Evolutionary conservation across 1,140 invertebrate species (phyloP).

Genomic region (Physella acuta): DNA sequence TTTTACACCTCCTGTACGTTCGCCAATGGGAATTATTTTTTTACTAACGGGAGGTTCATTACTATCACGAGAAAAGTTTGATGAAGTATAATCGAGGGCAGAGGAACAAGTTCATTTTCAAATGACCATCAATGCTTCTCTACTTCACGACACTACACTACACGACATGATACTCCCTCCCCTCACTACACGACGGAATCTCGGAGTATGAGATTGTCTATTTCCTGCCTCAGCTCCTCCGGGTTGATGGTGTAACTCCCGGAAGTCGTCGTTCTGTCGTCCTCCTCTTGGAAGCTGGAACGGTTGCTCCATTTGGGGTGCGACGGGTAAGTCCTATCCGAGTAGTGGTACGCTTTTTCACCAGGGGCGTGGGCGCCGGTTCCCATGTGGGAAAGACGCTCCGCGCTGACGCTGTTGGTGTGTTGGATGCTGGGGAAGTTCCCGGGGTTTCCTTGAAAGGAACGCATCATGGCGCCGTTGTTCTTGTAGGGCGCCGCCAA

Average conservation of each 20-base stretch:
- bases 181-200: conserved; percentile 29
- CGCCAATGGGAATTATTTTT: no score
- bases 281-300: conserved; percentile 34
- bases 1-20: no score
- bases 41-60: no score
- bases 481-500: not conserved
- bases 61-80: no score
- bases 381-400: not conserved
- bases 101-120: no score
- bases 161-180: no score
- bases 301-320: not conserved
- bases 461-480: not conserved
- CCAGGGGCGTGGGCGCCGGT: not conserved
- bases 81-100: no score
- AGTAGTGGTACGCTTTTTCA: not conserved
- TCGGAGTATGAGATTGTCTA: conserved; percentile 35
- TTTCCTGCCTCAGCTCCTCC: conserved; percentile 41
- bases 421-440: no score
- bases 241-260: conserved; percentile 52
- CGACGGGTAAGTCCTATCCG: conserved; percentile 4
- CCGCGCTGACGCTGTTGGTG: not conserved
- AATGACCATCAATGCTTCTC: no score
- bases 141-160: no score
- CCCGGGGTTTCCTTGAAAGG: not conserved
- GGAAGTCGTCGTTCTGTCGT: conserved; percentile 44